Conservation (phyloP, 2,888 invertebrate species). For the Boloria euphrosyne region DNA sequence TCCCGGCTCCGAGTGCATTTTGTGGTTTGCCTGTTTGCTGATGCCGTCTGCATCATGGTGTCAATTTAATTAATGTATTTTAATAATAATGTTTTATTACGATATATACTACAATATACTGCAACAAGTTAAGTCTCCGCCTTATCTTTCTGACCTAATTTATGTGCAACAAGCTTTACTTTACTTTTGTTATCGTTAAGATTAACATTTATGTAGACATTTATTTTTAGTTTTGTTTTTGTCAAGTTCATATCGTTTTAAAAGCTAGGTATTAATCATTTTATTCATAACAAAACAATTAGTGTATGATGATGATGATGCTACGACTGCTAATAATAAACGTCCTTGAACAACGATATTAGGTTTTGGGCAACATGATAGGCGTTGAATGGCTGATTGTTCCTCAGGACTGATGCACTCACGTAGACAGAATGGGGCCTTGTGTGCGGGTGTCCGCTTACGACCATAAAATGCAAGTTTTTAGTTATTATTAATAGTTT, state of each 20-base stretch:
- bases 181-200: no score
- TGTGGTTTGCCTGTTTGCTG: slow-evolving; percentile 70
- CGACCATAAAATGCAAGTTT: slow-evolving; percentile 6
- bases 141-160: no score
- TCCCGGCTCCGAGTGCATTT: slow-evolving; percentile 19
- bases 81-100: slow-evolving; percentile 5
- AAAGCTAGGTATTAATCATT: no score
- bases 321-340: not conserved
- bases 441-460: slow-evolving; percentile 24
- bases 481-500: no score
- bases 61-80: slow-evolving; percentile 1
- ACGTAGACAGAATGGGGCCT: slow-evolving; percentile 27
- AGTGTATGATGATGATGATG: no score
- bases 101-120: not conserved
- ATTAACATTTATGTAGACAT: no score
- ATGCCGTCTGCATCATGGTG: not conserved
- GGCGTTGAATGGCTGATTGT: slow-evolving; percentile 26
- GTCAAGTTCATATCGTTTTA: no score
- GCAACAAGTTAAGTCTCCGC: no score
- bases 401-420: slow-evolving; percentile 10
- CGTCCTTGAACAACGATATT: slow-evolving; percentile 15
- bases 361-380: slow-evolving; percentile 27
- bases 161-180: no score
- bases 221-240: no score
- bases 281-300: no score